Percentiles rank a stretch among this genome's conserved stretches.
Conservation (phyloP, 2,113 vertebrate species). For the Tyto alba region DNA sequence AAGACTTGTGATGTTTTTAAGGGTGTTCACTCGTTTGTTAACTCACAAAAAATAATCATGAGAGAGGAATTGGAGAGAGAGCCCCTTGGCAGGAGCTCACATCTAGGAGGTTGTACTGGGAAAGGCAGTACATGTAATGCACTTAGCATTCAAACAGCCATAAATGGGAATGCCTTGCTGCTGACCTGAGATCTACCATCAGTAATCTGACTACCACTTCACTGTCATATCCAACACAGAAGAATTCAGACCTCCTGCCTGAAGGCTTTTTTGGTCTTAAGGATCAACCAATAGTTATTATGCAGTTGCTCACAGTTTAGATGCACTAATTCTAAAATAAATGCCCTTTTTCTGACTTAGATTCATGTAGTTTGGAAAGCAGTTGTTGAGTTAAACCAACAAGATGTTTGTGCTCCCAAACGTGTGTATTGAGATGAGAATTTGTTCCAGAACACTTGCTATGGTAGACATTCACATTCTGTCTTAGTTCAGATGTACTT, state of each 20-base stretch:
- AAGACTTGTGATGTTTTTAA: background rate
- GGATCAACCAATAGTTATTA: background rate
- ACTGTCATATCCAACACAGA: background rate
- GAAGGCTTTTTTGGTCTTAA: background rate
- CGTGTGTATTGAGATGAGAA: background rate
- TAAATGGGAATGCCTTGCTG: background rate
- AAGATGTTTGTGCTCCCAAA: background rate
- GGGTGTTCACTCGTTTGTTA: background rate
- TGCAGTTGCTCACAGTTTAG: background rate
- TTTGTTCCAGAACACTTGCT: background rate
- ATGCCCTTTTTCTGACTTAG: background rate
- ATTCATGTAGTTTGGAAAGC: background rate
- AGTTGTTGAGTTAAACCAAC: background rate
- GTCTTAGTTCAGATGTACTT: background rate
- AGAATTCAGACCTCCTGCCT: background rate
- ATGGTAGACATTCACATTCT: background rate
- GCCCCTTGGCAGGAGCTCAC: background rate
- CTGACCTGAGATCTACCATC: background rate
- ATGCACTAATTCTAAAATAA: background rate
- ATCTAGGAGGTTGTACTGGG: background rate
- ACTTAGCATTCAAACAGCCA: fast-evolving
- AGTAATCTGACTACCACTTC: background rate
- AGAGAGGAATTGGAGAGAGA: background rate
- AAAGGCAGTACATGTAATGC: fast-evolving
- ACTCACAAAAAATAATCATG: background rate